These are phyloP conservation scores for Phataginus tetradactyla DNA, from an alignment of 2,797 vertebrate genomes.

Conservation along the genomic window DNA sequence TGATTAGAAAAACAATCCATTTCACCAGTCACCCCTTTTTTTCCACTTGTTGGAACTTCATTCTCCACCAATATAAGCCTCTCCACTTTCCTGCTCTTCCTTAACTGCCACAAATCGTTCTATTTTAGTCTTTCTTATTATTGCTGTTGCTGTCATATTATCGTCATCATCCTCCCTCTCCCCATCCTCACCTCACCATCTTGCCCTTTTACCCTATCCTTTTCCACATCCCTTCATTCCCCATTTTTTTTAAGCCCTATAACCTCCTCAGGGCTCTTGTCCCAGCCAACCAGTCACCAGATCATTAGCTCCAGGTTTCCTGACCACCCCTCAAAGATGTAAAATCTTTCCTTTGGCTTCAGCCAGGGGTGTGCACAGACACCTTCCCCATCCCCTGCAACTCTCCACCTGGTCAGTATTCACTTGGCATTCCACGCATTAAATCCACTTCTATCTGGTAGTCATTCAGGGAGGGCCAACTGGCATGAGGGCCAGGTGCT, in stretches of 20 bases:
- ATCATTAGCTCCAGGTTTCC: neutral
- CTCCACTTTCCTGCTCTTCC: neutral
- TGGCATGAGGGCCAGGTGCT: rapidly evolving
- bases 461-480: neutral
- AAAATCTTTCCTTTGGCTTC: neutral
- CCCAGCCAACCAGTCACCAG: neutral
- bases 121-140: neutral
- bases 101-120: neutral
- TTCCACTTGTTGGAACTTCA: neutral
- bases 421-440: rapidly evolving
- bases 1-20: neutral
- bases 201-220: neutral
- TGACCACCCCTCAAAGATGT: neutral
- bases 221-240: too few relatives aligned
- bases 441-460: neutral
- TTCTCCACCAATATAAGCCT: neutral
- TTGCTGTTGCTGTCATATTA: too few relatives aligned
- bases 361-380: neutral
- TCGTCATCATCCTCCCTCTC: neutral
- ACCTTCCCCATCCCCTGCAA: neutral
- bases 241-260: neutral
- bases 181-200: rapidly evolving
- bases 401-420: neutral
- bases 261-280: neutral
- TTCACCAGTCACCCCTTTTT: neutral